These are phyloP conservation scores for Tyria jacobaeae DNA, from an alignment of 2,888 invertebrate species.

Conservation along the genomic window DNA sequence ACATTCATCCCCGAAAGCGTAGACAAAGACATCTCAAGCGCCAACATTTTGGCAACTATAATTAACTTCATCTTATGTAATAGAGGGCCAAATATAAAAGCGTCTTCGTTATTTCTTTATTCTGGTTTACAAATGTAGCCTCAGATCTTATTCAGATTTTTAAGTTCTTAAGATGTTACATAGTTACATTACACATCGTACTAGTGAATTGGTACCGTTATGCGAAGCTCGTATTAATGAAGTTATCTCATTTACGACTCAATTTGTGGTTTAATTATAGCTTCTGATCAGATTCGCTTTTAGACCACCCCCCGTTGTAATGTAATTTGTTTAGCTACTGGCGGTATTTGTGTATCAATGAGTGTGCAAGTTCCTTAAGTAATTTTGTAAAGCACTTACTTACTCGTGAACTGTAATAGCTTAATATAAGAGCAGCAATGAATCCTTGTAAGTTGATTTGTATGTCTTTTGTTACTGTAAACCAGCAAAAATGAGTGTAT, in stretches of 20 bases:
- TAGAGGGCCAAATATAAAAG: no score
- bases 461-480: no score
- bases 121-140: not conserved
- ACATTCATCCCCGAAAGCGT: no score
- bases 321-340: constrained; percentile 16
- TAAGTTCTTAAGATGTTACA: not conserved
- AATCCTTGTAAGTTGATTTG: no score
- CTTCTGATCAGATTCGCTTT: constrained; percentile 38
- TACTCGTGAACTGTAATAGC: not conserved
- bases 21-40: no score
- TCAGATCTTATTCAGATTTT: not conserved
- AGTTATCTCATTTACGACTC: constrained; percentile 50
- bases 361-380: constrained; percentile 6
- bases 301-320: constrained; percentile 13
- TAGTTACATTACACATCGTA: not conserved
- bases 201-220: constrained; percentile 1
- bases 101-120: no score
- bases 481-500: no score
- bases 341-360: constrained; percentile 13
- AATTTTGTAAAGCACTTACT: constrained; percentile 1
- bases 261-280: constrained; percentile 48
- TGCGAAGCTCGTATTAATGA: constrained; percentile 19
- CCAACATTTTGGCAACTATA: no score
- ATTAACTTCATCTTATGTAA: no score
- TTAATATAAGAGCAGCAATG: no score